These are phyloP conservation scores for Plutomurus gul DNA, from an alignment of 1,140 invertebrate species.

Conservation along the genomic window DNA sequence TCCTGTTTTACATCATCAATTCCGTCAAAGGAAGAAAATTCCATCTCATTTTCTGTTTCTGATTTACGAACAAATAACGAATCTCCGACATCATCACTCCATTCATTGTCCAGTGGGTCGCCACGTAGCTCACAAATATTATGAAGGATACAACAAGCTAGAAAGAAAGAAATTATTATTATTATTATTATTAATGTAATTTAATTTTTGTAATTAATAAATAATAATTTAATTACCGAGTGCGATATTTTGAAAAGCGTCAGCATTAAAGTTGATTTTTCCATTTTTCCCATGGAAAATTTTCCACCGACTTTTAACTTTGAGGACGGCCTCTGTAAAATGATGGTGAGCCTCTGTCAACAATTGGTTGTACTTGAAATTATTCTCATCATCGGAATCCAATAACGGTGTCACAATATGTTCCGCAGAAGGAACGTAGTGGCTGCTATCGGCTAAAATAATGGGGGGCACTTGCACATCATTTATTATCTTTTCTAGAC, in stretches of 20 bases:
- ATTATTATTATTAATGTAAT: no score
- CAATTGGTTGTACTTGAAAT: constrained; percentile 3
- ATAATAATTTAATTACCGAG: no score
- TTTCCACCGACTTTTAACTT: constrained; percentile 38
- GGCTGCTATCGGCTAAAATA: neutral
- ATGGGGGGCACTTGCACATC: neutral
- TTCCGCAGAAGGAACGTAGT: neutral
- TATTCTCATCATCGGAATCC: constrained; percentile 5
- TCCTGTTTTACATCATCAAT: no score
- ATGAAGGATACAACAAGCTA: constrained; percentile 43
- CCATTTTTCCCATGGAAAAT: constrained; percentile 49
- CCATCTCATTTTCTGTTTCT: neutral
- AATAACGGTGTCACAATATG: neutral
- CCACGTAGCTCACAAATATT: constrained; percentile 43
- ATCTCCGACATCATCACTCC: neutral
- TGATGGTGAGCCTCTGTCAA: neutral
- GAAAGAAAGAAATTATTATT: no score
- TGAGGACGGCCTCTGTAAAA: constrained; percentile 33
- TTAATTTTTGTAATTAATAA: no score
- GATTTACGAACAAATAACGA: neutral
- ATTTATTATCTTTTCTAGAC: neutral
- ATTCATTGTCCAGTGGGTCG: constrained; percentile 15
- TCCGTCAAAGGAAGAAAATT: neutral
- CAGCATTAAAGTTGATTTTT: constrained; percentile 45
- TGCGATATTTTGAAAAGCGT: constrained; percentile 43